These are phyloP conservation scores for Loxodonta africana DNA, from an alignment of 2,113 vertebrate species.

Conservation along the genomic window DNA sequence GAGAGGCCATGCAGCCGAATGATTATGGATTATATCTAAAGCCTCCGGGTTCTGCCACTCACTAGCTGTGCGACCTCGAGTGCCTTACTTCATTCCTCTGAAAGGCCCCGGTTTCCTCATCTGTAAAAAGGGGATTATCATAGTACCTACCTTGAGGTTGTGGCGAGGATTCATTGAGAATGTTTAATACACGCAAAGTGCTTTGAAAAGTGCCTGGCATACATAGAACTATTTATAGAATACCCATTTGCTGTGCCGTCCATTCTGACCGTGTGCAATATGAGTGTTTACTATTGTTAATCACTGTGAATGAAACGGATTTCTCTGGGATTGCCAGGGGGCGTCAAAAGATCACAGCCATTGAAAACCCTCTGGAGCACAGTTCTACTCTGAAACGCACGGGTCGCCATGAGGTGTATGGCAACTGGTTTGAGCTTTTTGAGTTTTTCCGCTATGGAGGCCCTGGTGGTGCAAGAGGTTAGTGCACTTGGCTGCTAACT, in stretches of 20 bases:
- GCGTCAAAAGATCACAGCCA: not conserved
- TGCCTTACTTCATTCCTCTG: not conserved
- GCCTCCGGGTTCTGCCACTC: not conserved
- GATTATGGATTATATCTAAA: not conserved
- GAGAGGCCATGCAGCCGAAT: not conserved
- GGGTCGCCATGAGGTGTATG: not conserved
- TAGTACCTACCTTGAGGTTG: not conserved
- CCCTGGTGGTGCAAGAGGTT: not conserved
- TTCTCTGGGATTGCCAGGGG: fast-evolving
- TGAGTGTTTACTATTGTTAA: not conserved
- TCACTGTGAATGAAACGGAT: fast-evolving
- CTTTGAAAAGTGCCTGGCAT: not conserved
- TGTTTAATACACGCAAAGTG: fast-evolving
- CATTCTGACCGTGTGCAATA: not conserved
- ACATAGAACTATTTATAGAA: fast-evolving
- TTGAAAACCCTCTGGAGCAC: not conserved
- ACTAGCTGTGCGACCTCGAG: not conserved
- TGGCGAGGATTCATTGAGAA: not conserved
- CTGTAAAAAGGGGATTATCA: not conserved
- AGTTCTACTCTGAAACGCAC: not conserved
- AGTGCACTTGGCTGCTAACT: not conserved
- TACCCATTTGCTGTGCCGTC: not conserved
- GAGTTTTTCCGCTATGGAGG: not conserved
- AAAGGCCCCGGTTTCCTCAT: not conserved
- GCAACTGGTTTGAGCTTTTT: not conserved